Evolutionary conservation across 2,113 vertebrate genomes (phyloP), one percentile per base, ranked within the genome.

Genomic region (Chamaetylas fuelleborni): DNA sequence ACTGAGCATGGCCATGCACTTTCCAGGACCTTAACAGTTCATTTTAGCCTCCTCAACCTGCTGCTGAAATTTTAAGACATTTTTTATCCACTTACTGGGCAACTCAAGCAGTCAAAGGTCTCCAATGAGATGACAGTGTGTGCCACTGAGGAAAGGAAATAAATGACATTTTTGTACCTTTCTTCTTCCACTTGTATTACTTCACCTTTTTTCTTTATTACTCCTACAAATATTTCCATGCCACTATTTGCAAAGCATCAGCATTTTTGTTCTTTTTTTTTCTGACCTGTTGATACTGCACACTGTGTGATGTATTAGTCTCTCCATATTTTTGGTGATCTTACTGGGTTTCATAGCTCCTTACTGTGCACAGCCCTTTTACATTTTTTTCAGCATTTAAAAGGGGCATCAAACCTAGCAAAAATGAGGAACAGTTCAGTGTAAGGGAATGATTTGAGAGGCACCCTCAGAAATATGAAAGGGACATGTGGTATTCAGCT

Each of bases 221-320:
- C 18, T 34, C 8, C 50, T 81, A 33, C 33, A 78, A 54, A 54
- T 85, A 74, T 79, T 92, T 87, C 61, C 69, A 10, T 62, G 29
- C 4, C 17, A 78, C 8, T 25, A 17, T 74, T 96, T 91, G 77
- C 33, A 86, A 81, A 87, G 65, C 69, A 42, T 88, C 81, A 93
- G 74, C 48, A 26, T 40, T 84, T 89, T 87, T 71, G 18, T 29
- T 60, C 9, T n/a, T 65, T 77, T 51, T 65, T 77, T 51, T 80
- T 64, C 86, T 93, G 56, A 81, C 48, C 64, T 20, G 4, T 78
- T 36, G 51, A 34, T 81, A 43, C 54, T 67, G 11, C 40, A 34
- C 1, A 2, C 31, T 56, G 5, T 42, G 19, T 84, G 38, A 81
- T 89, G 14, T 62, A 47, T 38, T 66, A n/a, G 31, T 61, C 51